Conservation (phyloP, 1,140 invertebrate species). For the Zaprionus capensis region DNA sequence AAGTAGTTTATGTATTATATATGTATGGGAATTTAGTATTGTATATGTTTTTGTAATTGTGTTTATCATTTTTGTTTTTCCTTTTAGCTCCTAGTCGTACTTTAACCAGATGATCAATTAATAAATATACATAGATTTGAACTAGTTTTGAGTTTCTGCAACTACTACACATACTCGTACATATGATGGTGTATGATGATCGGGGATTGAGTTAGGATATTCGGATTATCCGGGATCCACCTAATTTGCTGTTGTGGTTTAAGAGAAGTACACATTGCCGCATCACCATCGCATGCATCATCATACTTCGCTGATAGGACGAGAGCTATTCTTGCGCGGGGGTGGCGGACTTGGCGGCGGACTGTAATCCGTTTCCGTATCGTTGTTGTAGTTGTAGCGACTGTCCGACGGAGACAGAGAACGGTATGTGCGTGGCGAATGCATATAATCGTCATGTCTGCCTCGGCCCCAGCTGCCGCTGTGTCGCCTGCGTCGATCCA, state of each 20-base stretch:
- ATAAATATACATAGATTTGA: conserved; percentile 79
- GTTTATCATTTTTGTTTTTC: conserved; percentile 26
- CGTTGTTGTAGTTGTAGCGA: conserved; percentile 79
- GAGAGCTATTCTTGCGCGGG: conserved; percentile 50
- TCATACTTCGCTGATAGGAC: conserved; percentile 68
- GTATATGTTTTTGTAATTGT: conserved; percentile 12
- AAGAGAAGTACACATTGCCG: conserved; percentile 33
- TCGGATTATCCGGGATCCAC: neutral
- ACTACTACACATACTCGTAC: conserved; percentile 44
- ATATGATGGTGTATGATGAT: conserved; percentile 53
- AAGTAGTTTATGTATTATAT: conserved; percentile 15
- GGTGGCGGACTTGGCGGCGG: conserved; percentile 73
- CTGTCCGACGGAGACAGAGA: conserved; percentile 80
- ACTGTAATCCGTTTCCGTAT: conserved; percentile 83
- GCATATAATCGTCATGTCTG: conserved; percentile 63
- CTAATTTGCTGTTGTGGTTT: neutral
- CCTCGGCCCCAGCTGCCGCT: conserved; percentile 69
- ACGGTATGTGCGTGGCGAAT: conserved; percentile 77
- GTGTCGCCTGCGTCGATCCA: conserved; percentile 54
- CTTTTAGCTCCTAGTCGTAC: conserved; percentile 29
- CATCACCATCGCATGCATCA: neutral
- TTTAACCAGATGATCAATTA: conserved; percentile 69
- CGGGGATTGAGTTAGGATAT: conserved; percentile 34
- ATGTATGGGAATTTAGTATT: conserved; percentile 22
- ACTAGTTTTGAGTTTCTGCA: conserved; percentile 75